Evolutionary conservation across 2,888 invertebrate genomes (phyloP).

Genomic region (Calephelis perditalis): DNA sequence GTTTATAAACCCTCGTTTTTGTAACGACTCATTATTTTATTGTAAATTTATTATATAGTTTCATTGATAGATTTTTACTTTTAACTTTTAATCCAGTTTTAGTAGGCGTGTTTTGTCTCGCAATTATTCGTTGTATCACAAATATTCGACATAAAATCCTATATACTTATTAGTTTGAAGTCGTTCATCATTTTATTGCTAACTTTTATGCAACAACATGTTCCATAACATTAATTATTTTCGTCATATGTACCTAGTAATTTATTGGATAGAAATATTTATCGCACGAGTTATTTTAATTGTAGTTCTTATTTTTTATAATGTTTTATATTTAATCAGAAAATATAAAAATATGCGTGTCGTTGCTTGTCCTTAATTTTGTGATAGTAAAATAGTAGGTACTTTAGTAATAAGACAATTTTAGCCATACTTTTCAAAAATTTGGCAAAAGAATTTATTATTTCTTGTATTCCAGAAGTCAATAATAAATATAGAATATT

Average conservation of each 20-base stretch:
- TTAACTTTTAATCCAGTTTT: too few species aligned
- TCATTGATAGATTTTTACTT: too few species aligned
- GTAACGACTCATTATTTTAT: too few species aligned
- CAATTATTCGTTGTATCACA: too few species aligned
- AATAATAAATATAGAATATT: neutral
- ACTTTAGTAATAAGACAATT: neutral
- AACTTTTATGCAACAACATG: too few species aligned
- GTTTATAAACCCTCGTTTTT: too few species aligned
- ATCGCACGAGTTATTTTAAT: conserved; percentile 4
- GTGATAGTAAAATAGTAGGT: neutral
- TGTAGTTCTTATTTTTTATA: neutral
- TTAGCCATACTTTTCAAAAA: neutral
- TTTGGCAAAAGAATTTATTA: neutral
- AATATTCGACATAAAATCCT: too few species aligned
- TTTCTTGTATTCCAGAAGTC: conserved; percentile 1
- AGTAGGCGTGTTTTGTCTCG: too few species aligned
- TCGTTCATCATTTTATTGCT: too few species aligned
- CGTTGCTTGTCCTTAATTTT: conserved; percentile 5
- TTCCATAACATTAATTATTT: too few species aligned
- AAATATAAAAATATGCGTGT: neutral
- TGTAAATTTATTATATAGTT: too few species aligned
- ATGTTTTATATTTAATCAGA: neutral
- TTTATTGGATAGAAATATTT: neutral
- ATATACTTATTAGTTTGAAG: too few species aligned
- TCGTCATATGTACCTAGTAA: neutral